Conservation (phyloP, 2,113 vertebrate species). For the Erythrolamprus reginae region DNA sequence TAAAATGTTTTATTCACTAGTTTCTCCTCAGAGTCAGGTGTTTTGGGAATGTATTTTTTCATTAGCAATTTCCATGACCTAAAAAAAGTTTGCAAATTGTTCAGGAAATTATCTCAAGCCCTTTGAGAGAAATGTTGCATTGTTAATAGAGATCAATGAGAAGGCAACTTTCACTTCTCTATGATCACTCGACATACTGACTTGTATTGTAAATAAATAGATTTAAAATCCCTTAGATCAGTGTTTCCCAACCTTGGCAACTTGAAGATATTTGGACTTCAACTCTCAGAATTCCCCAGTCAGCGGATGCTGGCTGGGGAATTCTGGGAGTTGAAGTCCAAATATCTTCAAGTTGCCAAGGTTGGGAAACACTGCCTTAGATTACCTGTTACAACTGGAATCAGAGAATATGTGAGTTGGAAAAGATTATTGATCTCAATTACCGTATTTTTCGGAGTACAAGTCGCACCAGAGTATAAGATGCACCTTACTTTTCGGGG, state of each 20-base stretch:
- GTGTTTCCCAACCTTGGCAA: too few species aligned
- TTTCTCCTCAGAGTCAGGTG: not conserved
- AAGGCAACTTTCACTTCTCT: not conserved
- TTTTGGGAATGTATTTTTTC: not conserved
- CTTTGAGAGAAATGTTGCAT: not conserved
- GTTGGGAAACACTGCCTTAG: too few species aligned
- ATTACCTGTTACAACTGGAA: not conserved
- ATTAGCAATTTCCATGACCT: not conserved
- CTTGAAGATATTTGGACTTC: too few species aligned
- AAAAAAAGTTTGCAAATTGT: not conserved
- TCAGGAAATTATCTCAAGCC: not conserved
- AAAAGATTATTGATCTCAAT: not conserved
- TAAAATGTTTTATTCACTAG: not conserved
- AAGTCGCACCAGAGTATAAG: too few species aligned
- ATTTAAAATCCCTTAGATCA: not conserved
- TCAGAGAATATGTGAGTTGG: not conserved
- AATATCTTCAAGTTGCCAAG: too few species aligned
- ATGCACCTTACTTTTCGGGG: too few species aligned
- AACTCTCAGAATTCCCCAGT: too few species aligned
- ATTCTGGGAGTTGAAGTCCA: too few species aligned
- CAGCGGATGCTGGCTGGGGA: too few species aligned
- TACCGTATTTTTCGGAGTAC: too few species aligned
- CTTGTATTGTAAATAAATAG: not conserved
- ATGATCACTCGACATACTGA: not conserved
- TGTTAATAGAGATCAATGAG: not conserved